A percentile compares a stretch with the other conserved stretches of the same genome.
phyloP scores from a whole-genome alignment of 2,888 invertebrate genomes.

The Podabrus alpinus region DNA sequence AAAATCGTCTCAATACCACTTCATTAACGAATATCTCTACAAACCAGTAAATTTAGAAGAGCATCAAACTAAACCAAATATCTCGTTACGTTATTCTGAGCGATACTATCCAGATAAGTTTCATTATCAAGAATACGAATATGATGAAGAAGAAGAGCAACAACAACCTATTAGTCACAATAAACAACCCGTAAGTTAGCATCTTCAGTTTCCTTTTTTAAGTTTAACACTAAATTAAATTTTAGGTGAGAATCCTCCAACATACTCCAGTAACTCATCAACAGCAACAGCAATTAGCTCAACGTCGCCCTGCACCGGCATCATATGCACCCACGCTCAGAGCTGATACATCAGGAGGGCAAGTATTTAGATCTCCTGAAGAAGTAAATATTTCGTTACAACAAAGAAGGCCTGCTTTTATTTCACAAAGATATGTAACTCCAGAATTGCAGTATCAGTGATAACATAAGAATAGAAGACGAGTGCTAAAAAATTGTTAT shows the following conservation, averaged over 20 bases:
- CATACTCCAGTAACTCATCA: not conserved
- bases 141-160: conserved; percentile 54
- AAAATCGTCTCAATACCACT: conserved; percentile 86
- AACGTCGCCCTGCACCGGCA: conserved; percentile 42
- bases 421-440: conserved; percentile 36
- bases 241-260: conserved; percentile 15
- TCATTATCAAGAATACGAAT: conserved; percentile 63
- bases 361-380: conserved; percentile 83
- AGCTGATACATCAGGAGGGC: conserved; percentile 61
- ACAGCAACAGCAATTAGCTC: not conserved
- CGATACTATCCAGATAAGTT: conserved; percentile 83
- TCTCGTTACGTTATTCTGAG: conserved; percentile 78
- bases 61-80: conserved; percentile 78
- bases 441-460: conserved; percentile 2
- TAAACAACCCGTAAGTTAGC: conserved; percentile 49
- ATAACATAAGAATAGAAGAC: not conserved
- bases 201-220: not conserved
- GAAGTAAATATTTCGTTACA: conserved; percentile 85
- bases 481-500: not conserved
- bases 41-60: conserved; percentile 85
- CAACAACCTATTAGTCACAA: conserved; percentile 40
- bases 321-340: conserved; percentile 51
- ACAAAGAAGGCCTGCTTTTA: conserved; percentile 76
- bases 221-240: not conserved
- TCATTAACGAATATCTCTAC: conserved; percentile 91